A percentile compares a stretch with the other conserved stretches of the same genome.
Conservation (phyloP, 2,113 vertebrate species). For the Chaenocephalus aceratus region DNA sequence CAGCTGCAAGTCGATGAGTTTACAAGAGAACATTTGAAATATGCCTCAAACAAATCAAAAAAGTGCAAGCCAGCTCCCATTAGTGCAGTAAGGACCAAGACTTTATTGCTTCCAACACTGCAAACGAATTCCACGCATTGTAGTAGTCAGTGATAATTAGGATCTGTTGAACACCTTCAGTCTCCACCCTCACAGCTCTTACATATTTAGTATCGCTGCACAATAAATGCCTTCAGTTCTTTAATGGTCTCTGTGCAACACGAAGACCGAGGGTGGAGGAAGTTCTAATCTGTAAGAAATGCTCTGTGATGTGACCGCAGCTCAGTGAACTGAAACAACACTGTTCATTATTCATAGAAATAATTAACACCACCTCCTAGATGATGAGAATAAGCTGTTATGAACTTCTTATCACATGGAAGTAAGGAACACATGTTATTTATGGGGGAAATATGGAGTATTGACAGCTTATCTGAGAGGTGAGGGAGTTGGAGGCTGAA, state of each 20-base stretch:
- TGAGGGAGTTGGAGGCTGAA: slow-evolving; percentile 37
- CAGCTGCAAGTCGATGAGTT: slow-evolving; percentile 65
- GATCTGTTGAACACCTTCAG: slow-evolving; percentile 70
- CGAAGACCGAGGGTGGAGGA: slow-evolving; percentile 30
- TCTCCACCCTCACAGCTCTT: slow-evolving; percentile 45
- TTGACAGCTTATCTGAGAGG: slow-evolving; percentile 52
- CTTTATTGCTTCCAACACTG: slow-evolving; percentile 74
- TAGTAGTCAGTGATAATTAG: slow-evolving; percentile 75
- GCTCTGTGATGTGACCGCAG: slow-evolving; percentile 60
- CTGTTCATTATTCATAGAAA: slow-evolving; percentile 59
- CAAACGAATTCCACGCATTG: slow-evolving; percentile 75
- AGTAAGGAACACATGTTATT: slow-evolving; percentile 31
- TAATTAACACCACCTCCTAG: slow-evolving; percentile 19
- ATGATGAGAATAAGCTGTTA: slow-evolving; percentile 38
- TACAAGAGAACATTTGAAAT: slow-evolving; percentile 60
- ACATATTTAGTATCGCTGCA: slow-evolving; percentile 63
- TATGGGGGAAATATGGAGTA: slow-evolving; percentile 28
- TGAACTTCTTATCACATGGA: slow-evolving; percentile 9
- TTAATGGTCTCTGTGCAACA: slow-evolving; percentile 45
- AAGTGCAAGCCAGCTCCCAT: slow-evolving; percentile 72
- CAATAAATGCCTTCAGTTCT: slow-evolving; percentile 46
- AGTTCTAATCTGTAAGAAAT: slow-evolving; percentile 47
- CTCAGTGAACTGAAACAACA: slow-evolving; percentile 43
- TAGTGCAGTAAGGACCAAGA: slow-evolving; percentile 54
- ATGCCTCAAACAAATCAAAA: slow-evolving; percentile 67